Evolutionary conservation across 2,888 invertebrate species (phyloP).

Genomic region (Temnothorax ravouxi): DNA sequence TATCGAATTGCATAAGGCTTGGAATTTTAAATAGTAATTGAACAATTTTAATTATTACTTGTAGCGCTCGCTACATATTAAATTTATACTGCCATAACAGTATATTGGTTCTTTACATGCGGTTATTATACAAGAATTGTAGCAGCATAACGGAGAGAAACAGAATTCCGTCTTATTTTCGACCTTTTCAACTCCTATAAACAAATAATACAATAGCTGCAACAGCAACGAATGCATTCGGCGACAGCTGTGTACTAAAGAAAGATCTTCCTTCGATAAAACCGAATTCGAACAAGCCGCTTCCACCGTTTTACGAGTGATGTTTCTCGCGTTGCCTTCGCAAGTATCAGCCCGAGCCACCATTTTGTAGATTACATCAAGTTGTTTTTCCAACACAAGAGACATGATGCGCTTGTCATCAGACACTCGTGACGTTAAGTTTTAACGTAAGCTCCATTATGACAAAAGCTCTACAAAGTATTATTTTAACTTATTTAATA

Average conservation of each 20-base stretch:
- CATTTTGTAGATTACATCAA: slow-evolving; percentile 65
- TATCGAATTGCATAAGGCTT: background rate
- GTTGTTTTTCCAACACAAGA: slow-evolving; percentile 50
- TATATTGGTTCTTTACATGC: background rate
- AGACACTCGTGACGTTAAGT: slow-evolving; percentile 4
- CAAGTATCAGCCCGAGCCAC: slow-evolving; percentile 57
- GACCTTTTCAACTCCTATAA: slow-evolving; percentile 17
- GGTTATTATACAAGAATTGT: background rate
- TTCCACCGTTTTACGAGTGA: slow-evolving; percentile 68
- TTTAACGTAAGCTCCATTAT: background rate
- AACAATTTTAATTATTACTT: background rate
- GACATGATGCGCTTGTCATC: background rate
- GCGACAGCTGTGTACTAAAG: slow-evolving; percentile 47
- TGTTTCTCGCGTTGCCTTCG: slow-evolving; percentile 50
- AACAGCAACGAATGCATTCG: slow-evolving; percentile 21
- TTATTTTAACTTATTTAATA: slow-evolving; percentile 23
- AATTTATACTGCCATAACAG: background rate
- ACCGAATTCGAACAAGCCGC: slow-evolving; percentile 67
- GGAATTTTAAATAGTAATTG: background rate
- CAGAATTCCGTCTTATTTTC: background rate
- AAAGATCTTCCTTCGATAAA: slow-evolving; percentile 51
- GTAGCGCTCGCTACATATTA: background rate
- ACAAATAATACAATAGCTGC: slow-evolving; percentile 67
- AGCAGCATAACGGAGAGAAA: background rate
- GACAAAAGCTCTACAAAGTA: background rate